Evolutionary conservation across 2,888 invertebrate species (phyloP), one percentile per base, ranked within the genome.

Genomic region (Lithophane semibrunnea): DNA sequence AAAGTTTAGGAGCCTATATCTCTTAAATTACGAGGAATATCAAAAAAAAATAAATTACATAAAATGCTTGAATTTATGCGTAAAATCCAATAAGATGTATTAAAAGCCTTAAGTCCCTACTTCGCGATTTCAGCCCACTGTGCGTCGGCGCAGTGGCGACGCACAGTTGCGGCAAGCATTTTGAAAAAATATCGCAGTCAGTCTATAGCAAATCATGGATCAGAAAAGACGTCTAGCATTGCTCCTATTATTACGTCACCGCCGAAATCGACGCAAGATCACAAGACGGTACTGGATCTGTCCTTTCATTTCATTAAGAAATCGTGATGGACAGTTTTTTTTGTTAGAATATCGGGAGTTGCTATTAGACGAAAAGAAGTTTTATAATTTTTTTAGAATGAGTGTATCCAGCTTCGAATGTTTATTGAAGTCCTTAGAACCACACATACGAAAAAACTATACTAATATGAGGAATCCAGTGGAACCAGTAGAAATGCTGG

Each of bases 401-500:
- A 76, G 71, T 71, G 73, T 77, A 73, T 77, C 88, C 83, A 86
- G 76, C 73, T 88, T 86, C 83, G 81, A 82, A 83, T 71, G 78
- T 88, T 88, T 88, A 82, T 87, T 88, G 58, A 75, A 86, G 75
- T 80, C 83, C 80, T 86, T 88, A 86, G 81, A 88, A 79, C 88
- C 88, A 88, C 87, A 88, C 72, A 82, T 87, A 88, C 84, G 81
- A 65, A 89, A 89, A 84, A 78, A 87, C 74, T 89, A 88, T 84
- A 88, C 87, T 86, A 87, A 88, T 83, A 85, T 86, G 84, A 89
- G 88, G 83, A 86, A 88, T 84, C 87, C 86, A 82, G 85, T 89
- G 83, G 87, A 88, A 76, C 86, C 85, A 86, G 54, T 87, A 84
- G 86, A 88, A 87, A 88, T 88, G 86, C 79, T 87, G 78, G 86